Conservation (phyloP, 2,888 invertebrate species). For the Leucophenga montana region DNA sequence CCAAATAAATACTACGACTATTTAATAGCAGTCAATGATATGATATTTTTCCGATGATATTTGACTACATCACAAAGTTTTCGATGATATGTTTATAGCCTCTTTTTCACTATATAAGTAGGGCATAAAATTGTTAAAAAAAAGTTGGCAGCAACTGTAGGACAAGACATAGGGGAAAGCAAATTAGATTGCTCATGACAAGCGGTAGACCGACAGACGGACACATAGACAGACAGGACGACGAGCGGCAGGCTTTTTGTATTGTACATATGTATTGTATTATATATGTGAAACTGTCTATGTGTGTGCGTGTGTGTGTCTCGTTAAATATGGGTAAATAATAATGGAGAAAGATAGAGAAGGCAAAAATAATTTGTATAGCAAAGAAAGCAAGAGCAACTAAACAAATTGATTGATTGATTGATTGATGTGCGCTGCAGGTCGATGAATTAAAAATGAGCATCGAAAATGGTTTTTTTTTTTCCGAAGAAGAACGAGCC, state of each 20-base stretch:
- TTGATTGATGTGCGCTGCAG: conserved; percentile 43
- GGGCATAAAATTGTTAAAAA: no score
- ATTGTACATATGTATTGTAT: neutral
- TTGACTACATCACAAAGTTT: no score
- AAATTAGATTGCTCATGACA: conserved; percentile 6
- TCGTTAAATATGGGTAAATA: neutral
- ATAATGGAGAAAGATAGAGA: neutral
- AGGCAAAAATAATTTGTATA: neutral
- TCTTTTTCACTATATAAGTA: no score
- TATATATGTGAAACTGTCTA: neutral
- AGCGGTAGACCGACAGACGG: neutral
- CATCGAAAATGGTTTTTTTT: neutral
- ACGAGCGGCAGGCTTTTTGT: neutral
- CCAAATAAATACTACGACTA: no score
- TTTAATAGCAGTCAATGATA: no score
- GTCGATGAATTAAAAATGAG: conserved; percentile 27
- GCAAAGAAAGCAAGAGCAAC: neutral
- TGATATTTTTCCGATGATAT: no score
- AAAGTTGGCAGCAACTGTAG: no score
- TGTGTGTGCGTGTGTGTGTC: no score
- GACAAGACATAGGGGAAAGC: neutral
- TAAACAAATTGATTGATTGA: conserved; percentile 49
- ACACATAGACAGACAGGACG: neutral
- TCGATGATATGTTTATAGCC: no score
- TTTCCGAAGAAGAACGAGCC: neutral